Evolutionary conservation across 2,113 vertebrate species (phyloP).

Genomic region (Herpailurus yagouaroundi): DNA sequence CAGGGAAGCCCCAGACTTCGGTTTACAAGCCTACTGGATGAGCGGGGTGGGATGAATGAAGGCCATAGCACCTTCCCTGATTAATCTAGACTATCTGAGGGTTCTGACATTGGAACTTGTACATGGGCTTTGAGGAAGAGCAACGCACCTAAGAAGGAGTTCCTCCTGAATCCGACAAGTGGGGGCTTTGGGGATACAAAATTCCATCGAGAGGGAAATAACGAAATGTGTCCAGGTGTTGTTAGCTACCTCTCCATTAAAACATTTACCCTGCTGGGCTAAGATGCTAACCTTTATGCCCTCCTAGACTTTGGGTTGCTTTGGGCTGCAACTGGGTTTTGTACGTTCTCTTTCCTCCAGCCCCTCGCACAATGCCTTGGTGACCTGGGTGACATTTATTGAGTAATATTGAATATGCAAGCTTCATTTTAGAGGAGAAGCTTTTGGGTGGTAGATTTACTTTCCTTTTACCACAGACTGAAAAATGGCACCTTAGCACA

Average conservation of each 20-base stretch:
- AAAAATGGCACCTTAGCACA: neutral
- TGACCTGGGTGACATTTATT: neutral
- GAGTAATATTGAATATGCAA: neutral
- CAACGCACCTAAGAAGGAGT: neutral
- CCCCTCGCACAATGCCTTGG: neutral
- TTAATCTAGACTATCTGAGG: neutral
- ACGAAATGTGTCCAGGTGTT: neutral
- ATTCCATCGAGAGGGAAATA: neutral
- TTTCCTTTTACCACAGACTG: neutral
- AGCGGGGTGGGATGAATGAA: neutral
- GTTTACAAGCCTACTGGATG: neutral
- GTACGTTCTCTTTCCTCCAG: neutral
- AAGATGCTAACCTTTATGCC: neutral
- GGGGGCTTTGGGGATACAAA: neutral
- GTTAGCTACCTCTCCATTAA: neutral
- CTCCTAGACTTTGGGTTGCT: neutral
- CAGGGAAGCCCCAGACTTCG: neutral
- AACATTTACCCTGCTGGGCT: neutral
- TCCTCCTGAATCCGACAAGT: neutral
- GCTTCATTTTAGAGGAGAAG: neutral
- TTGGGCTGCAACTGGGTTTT: neutral
- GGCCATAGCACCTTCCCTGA: neutral
- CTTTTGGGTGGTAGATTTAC: neutral
- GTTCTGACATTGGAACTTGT: neutral
- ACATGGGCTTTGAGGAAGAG: neutral